phyloP scores from a whole-genome alignment of 2,113 vertebrate species.

The Alexandromys fortis region DNA sequence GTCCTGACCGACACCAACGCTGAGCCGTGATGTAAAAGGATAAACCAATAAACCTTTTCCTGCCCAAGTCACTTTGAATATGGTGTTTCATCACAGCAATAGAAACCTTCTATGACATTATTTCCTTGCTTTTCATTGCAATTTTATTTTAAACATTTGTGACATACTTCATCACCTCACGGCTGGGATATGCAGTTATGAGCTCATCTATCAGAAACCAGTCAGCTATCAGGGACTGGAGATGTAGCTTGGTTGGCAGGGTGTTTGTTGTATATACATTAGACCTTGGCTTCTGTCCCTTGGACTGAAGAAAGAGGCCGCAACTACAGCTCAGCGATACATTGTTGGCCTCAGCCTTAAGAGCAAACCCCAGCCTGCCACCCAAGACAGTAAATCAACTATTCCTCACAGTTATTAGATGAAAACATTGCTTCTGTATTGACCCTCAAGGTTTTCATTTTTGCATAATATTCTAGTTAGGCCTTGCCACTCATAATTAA shows the following conservation, averaged over 20 bases:
- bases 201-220: neutral
- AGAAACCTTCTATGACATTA: neutral
- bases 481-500: neutral
- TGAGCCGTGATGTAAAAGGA: neutral
- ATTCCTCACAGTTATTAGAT: neutral
- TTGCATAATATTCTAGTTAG: neutral
- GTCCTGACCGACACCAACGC: no score
- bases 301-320: neutral
- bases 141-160: neutral
- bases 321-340: neutral
- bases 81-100: neutral
- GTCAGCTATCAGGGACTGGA: neutral
- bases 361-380: neutral
- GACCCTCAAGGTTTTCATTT: neutral
- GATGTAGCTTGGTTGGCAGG: neutral
- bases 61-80: neutral
- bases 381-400: neutral
- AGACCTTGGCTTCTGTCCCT: neutral
- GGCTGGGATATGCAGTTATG: slow-evolving; percentile 5
- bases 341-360: neutral
- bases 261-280: neutral
- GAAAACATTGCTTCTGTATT: neutral
- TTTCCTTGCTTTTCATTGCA: neutral
- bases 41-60: neutral
- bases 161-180: neutral